These are phyloP conservation scores for Fregata magnificens DNA, from an alignment of 2,113 vertebrate species.

Conservation along the genomic window DNA sequence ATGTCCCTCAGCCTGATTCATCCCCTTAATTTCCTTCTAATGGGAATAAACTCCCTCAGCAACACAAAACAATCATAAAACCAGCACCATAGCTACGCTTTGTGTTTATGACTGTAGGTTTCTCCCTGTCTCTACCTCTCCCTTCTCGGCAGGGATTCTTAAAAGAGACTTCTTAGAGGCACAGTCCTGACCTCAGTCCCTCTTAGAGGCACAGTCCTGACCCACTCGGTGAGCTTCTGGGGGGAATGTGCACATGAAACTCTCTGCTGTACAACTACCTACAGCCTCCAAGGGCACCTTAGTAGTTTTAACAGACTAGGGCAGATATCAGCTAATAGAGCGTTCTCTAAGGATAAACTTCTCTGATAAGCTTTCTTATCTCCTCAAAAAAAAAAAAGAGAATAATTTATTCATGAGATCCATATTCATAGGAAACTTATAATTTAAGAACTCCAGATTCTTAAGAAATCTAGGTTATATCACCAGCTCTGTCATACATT, in stretches of 20 bases:
- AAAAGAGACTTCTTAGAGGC: neutral
- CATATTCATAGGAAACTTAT: neutral
- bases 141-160: neutral
- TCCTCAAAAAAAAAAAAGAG: neutral
- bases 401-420: neutral
- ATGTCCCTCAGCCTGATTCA: neutral
- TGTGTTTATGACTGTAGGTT: neutral
- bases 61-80: neutral
- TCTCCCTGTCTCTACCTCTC: neutral
- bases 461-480: neutral
- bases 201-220: neutral
- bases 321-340: neutral
- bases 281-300: neutral
- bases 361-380: neutral
- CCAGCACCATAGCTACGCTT: fast-evolving
- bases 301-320: neutral
- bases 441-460: neutral
- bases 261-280: neutral
- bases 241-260: neutral
- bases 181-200: neutral
- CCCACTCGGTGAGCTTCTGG: neutral
- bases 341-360: neutral
- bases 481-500: neutral
- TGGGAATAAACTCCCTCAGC: neutral
- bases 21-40: neutral